These are phyloP conservation scores for Penaeus monodon DNA, from an alignment of 2,888 invertebrate species.

Conservation along the genomic window DNA sequence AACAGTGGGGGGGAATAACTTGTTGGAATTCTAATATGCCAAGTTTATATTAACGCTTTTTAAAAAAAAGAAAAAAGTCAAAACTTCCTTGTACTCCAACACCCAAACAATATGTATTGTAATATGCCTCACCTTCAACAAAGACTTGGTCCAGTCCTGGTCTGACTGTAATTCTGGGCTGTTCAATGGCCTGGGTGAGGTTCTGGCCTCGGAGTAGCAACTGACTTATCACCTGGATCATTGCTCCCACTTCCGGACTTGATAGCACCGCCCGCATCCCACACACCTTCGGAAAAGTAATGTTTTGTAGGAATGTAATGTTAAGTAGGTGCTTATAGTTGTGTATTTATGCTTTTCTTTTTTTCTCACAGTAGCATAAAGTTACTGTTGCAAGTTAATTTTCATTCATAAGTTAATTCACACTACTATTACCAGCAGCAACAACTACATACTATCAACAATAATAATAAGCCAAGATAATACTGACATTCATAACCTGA, in stretches of 20 bases:
- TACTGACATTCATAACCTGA: too few relatives aligned
- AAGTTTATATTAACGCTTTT: too few relatives aligned
- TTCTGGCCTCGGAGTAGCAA: constrained; percentile 36
- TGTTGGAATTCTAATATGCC: too few relatives aligned
- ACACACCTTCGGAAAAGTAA: constrained; percentile 67
- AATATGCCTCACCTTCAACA: constrained; percentile 27
- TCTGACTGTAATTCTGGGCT: constrained; percentile 50
- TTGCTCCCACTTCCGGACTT: constrained; percentile 71
- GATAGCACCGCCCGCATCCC: constrained; percentile 72
- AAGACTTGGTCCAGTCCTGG: constrained; percentile 13
- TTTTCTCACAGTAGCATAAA: too few relatives aligned
- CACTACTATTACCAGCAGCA: neutral
- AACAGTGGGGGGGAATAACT: too few relatives aligned
- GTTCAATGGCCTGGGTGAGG: constrained; percentile 56
- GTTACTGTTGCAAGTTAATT: too few relatives aligned
- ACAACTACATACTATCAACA: constrained; percentile 71
- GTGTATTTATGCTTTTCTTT: too few relatives aligned
- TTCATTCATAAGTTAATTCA: neutral
- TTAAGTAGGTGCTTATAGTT: too few relatives aligned
- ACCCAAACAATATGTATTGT: too few relatives aligned
- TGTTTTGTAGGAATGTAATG: too few relatives aligned
- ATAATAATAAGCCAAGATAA: constrained; percentile 69
- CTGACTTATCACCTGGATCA: constrained; percentile 58
- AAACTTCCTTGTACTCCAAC: neutral
- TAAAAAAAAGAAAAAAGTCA: neutral